Evolutionary conservation across 1,140 invertebrate species (phyloP).

Genomic region (Papilio polytes): DNA sequence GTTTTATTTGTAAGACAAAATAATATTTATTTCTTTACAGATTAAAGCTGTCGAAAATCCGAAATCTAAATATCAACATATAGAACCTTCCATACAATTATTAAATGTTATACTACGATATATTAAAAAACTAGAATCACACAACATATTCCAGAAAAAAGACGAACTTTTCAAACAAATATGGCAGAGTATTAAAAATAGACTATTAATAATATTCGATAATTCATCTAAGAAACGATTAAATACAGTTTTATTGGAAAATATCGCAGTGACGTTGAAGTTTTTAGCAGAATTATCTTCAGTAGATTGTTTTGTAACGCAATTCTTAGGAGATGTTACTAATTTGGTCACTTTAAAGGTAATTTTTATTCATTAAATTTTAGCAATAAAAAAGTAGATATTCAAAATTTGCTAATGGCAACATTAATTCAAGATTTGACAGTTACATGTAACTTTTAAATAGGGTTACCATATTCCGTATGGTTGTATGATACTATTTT

Average conservation of each 20-base stretch:
- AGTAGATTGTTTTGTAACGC: conserved; percentile 61
- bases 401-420: not conserved
- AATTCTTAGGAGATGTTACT: conserved; percentile 64
- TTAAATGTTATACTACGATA: conserved; percentile 64
- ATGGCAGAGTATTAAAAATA: conserved; percentile 63
- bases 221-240: conserved; percentile 45
- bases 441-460: not conserved
- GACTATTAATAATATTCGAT: conserved; percentile 55
- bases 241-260: conserved; percentile 55
- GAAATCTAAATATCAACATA: conserved; percentile 58
- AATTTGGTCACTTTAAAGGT: conserved; percentile 66
- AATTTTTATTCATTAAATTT: conserved; percentile 41
- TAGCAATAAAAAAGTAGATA: conserved; percentile 27
- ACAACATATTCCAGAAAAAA: conserved; percentile 66
- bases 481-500: not conserved
- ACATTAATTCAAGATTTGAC: not conserved
- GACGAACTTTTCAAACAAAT: conserved; percentile 66
- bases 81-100: conserved; percentile 65
- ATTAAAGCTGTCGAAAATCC: conserved; percentile 60
- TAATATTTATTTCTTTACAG: conserved; percentile 54
- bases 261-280: conserved; percentile 61
- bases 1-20: not conserved
- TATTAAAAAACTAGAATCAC: conserved; percentile 69
- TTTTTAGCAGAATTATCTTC: conserved; percentile 68
- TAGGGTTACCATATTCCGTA: not conserved